phyloP scores from a whole-genome alignment of 2,113 vertebrate species.

The Coptodon rendalli region DNA sequence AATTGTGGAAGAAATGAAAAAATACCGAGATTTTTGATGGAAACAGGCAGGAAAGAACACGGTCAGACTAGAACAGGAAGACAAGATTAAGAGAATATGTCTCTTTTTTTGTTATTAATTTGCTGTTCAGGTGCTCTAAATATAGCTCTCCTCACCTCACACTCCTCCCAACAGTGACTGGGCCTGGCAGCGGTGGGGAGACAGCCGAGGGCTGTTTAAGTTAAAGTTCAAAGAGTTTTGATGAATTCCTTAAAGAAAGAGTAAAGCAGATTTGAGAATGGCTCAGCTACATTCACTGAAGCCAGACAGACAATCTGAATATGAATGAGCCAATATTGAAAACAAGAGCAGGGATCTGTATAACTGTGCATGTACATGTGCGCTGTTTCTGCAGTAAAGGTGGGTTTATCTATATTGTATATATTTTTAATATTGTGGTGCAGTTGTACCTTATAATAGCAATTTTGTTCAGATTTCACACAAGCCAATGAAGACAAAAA shows the following conservation, averaged over 20 bases:
- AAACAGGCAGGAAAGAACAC: not conserved
- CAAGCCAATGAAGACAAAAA: not conserved
- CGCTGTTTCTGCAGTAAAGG: not conserved
- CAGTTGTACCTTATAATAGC: not conserved
- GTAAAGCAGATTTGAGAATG: constrained; percentile 35
- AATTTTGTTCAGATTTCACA: not conserved
- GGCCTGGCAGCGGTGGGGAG: constrained; percentile 23
- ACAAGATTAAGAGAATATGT: constrained; percentile 20
- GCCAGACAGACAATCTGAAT: constrained; percentile 31
- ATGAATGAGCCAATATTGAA: constrained; percentile 5
- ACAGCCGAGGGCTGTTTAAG: constrained; percentile 49
- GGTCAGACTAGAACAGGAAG: not conserved
- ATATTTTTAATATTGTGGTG: fast-evolving
- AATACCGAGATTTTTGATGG: not conserved
- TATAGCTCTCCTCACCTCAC: constrained; percentile 45
- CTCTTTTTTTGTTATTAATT: constrained; percentile 3
- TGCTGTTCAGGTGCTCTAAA: constrained; percentile 51
- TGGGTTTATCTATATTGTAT: not conserved
- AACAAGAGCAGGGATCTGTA: not conserved
- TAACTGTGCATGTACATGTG: not conserved
- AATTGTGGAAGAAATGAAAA: not conserved
- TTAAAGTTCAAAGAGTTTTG: constrained; percentile 60
- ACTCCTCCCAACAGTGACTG: constrained; percentile 26
- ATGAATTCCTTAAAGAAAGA: constrained; percentile 49
- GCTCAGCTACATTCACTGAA: constrained; percentile 27